A percentile compares a stretch with the other conserved stretches of the same genome.
phyloP scores from a whole-genome alignment of 37 sponge, comb jelly and placozoan genomes.

The Amphimedon queenslandica region DNA sequence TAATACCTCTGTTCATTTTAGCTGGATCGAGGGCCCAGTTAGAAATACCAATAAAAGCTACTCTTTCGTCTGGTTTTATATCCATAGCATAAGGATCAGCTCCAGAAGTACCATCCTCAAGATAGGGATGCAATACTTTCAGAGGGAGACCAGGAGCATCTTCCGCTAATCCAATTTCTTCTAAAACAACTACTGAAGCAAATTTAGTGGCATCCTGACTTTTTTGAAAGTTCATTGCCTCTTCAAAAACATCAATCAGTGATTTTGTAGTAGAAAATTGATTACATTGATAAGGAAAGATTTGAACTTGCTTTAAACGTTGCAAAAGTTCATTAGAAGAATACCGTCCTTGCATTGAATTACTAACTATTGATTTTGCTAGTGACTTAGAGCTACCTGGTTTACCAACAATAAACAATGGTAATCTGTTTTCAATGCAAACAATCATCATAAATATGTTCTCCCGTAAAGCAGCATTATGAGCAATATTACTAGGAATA shows the following conservation, averaged over 20 bases:
- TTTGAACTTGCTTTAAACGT: conserved; percentile 56
- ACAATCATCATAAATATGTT: conserved; percentile 99
- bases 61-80: conserved; percentile 5
- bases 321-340: background rate
- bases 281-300: conserved; percentile 55
- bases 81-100: conserved; percentile 1
- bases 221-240: conserved; percentile 23
- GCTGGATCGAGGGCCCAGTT: conserved; percentile 99
- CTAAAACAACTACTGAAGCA: conserved; percentile 57
- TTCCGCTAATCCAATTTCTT: conserved; percentile 79
- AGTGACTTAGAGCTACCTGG: conserved; percentile 98
- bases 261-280: conserved; percentile 41
- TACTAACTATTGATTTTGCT: conserved; percentile 78
- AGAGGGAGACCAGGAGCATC: conserved; percentile 69
- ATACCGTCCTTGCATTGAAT: conserved; percentile 28
- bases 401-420: conserved; percentile 95
- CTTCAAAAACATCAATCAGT: conserved; percentile 30
- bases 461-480: conserved; percentile 91
- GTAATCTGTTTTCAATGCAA: conserved; percentile 94
- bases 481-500: conserved; percentile 68
- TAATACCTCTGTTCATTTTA: conserved; percentile 98
- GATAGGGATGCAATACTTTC: conserved; percentile 67
- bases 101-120: conserved; percentile 70
- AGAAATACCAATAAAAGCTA: conserved; percentile 80
- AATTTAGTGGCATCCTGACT: conserved; percentile 8